Base-by-base conservation (phyloP, 2,888 invertebrate genomes). In the Spatulosminthurus flaviceps region DNA sequence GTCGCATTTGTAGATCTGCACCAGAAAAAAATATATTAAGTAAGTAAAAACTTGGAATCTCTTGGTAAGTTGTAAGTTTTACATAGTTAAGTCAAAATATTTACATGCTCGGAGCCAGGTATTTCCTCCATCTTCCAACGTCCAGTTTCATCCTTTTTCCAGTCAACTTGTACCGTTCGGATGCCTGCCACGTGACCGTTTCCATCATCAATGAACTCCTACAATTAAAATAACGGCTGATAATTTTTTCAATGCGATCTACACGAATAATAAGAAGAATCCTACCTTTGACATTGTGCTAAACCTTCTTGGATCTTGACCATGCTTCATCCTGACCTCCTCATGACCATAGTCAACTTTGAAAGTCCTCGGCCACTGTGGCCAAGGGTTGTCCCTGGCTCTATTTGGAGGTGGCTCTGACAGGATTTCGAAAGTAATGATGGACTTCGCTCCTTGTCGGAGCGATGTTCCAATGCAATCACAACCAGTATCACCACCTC, bases 381-480 rank as follows among this genome's bases (percentile, higher is more conserved):
- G 99, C 99, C 99, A 99, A 0, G 98, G 98, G 89, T 99, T 99
- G 88, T 96, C 96, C 21, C 90, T 89, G 19, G 93, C 93, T 43
- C 99, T 91, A 29, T 89, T 90, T 1, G 90, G 89, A 77, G 95
- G 94, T 21, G 98, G 98, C 86, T 95, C 93, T 0, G 98, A 98
- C 74, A 99, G 90, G 87, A 99, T 99, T 90, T 99, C 99, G 89
- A 99, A 99, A 0, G 97, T 94, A 0, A 95, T 95, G 86, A 99
- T 96, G 2, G 92, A 92, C 86, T 92, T 93, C 60, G 98, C 98
- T 73, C 98, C 97, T 90, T 92, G 91, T 87, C 98, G 91, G 80
- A 98, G 90, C 0, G 97, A 96, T 0, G 98, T 99, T 22, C 96
- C 98, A 88, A 99, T 98, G 88, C 99, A 99, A 90, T 99, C 99